Base-by-base conservation (phyloP, 2,888 invertebrate genomes). In the Drosophila affinis region DNA sequence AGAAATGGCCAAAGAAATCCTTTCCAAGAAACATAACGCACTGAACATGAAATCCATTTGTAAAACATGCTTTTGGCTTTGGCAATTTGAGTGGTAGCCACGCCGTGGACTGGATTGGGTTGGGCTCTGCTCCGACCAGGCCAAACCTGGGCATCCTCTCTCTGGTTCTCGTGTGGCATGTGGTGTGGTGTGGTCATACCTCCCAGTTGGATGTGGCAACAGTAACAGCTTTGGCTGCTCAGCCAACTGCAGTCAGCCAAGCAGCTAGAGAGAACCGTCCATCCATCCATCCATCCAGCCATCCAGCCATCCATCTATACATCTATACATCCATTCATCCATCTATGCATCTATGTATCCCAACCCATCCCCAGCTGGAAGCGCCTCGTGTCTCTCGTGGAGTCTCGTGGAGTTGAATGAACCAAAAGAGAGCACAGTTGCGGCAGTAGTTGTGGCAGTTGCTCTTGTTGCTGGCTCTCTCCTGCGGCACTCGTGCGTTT, bases 11-110 rank as follows among this genome's bases (percentile, higher is more conserved):
- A 75, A 77, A 84, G 88, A 76, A 87, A 87, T 87, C 86, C 86
- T 88, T 87, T 87, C 86, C 86, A 73, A 87, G 86, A 87, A 87
- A 88, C 86, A 87, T 87, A 88, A 87, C 76, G 79, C 85, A 82
- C 78, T 72, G 69, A 76, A 86, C 88, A 81, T 80, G 82, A 86
- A 82, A 77, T 76, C 82, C 87, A 86, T 86, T 88, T 88, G 86
- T 86, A 80, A 76, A 84, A 86, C 86, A 86, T 78, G 88, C 81
- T 58, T 56, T 73, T 51, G 74, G 49, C 67, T 61, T 34, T 72
- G 34, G 72, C 72, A 72, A 64, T 72, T 72, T 64, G 72, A 72
- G 60, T 45, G 14, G 63, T 47, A 39, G 39, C 3, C 29, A 7
- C 29, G 9, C 39, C 54, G 21, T 17, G 21, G 18, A 39, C 18